Conservation (phyloP, 2,113 vertebrate species). For the Nerophis ophidion region DNA sequence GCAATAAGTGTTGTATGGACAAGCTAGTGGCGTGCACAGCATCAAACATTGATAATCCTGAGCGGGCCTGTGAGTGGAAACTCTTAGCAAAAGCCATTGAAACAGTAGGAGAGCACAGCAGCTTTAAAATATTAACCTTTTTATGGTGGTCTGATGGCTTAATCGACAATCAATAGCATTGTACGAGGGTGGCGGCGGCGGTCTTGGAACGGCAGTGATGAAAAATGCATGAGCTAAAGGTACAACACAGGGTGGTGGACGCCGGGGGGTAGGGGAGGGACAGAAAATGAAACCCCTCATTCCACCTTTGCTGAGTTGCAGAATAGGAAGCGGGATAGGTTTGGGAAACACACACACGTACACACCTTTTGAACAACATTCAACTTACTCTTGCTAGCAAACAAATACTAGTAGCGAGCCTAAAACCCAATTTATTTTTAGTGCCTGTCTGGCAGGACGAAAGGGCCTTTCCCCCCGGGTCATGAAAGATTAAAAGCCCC, state of each 20-base stretch:
- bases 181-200: constrained; percentile 59
- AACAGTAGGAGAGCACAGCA: constrained; percentile 39
- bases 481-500: constrained; percentile 54
- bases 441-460: constrained; percentile 28
- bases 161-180: constrained; percentile 80
- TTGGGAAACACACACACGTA: constrained; percentile 13
- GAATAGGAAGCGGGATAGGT: constrained; percentile 62
- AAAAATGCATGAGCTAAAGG: constrained; percentile 81
- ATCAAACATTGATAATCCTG: constrained; percentile 60
- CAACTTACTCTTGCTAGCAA: no score
- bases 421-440: constrained; percentile 46
- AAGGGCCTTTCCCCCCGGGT: constrained; percentile 39
- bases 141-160: constrained; percentile 83
- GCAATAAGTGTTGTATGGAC: constrained; percentile 23
- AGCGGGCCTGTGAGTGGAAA: constrained; percentile 36
- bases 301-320: constrained; percentile 50
- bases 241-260: constrained; percentile 75
- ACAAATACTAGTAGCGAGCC: constrained; percentile 29
- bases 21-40: not conserved
- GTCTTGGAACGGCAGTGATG: constrained; percentile 66
- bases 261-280: constrained; percentile 19
- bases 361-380: no score
- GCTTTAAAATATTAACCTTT: constrained; percentile 74
- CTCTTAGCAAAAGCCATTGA: constrained; percentile 39
- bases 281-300: no score